Percentiles rank a stretch among this genome's conserved stretches.
phyloP scores from a whole-genome alignment of 2,888 invertebrate species.

The Sminthurides aquaticus region DNA sequence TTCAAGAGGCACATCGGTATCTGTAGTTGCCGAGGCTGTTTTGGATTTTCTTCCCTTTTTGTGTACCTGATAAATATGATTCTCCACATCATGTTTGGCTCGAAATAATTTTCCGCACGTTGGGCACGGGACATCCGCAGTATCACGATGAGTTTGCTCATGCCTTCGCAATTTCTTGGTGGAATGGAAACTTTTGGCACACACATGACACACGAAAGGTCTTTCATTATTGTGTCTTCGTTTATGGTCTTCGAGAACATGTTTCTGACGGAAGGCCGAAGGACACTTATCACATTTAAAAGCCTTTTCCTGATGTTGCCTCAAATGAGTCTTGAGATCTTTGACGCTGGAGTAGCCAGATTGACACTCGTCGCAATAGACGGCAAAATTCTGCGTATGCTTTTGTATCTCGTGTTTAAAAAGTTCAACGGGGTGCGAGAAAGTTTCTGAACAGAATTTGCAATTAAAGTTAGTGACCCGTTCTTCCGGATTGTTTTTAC shows the following conservation, averaged over 20 bases:
- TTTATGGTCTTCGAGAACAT: not conserved
- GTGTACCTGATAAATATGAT: too few species aligned
- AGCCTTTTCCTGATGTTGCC: not conserved
- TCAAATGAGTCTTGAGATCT: not conserved
- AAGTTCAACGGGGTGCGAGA: not conserved
- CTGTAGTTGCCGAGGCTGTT: too few species aligned
- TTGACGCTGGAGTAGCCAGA: not conserved
- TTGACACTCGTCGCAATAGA: not conserved
- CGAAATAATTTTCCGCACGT: not conserved
- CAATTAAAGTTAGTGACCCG: not conserved
- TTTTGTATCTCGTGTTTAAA: not conserved
- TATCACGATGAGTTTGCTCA: not conserved
- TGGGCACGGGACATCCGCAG: not conserved
- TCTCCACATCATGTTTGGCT: not conserved
- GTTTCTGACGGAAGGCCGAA: not conserved
- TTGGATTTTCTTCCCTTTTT: too few species aligned
- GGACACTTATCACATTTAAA: not conserved
- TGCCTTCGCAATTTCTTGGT: not conserved
- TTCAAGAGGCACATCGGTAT: too few species aligned
- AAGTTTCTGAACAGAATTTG: not conserved
- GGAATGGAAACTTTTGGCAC: not conserved
- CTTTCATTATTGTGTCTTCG: not conserved
- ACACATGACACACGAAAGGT: not conserved
- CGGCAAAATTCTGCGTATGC: slow-evolving; percentile 1
- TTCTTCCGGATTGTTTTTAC: not conserved